Base-by-base conservation (phyloP, 1,140 invertebrate species). In the Diorhabda carinulata region DNA sequence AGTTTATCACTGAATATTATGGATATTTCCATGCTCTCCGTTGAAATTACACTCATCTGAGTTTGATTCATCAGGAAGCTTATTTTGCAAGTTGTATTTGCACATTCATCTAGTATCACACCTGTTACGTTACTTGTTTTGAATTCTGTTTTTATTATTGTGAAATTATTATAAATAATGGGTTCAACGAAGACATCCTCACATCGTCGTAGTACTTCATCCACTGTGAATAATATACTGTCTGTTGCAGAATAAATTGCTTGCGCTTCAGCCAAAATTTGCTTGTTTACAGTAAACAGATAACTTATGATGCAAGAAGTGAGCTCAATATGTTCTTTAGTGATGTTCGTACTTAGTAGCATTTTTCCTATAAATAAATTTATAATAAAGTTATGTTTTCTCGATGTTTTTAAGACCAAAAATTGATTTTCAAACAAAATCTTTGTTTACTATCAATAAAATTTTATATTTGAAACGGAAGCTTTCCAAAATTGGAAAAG, bases 161-260 rank as follows among this genome's bases (percentile, higher is more conserved):
- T 68, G 47, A 77, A 72, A 65, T 76, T 72, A 4, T 64, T 52
- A 2, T 57, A 41, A 10, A 64, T 60, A 3, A 68, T 63, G 8
- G 41, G 5, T 41, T 52, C 10, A 62, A 56, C 44, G 7, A 68
- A 40, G 2, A 9, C 4, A 6, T 43, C 2, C 3, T 43, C 3
- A 2, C 44, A 65, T 57, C 68, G 56, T 25, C 56, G 56, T 9
- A 60, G 10, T 42, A 69, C 71, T 52, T 72, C 25, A 64, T 78
- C 76, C 2, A 78, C 8, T n/a, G 44, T 47, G 63, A 75, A 57
- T 3, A 78, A 58, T 57, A 78, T 72, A 5, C 65, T 70, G 44
- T 78, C 75, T 5, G 76, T 78, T 2, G 76, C 72, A 3, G 64
- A 68, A 57, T 68, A 68, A 7, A 68, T 44, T 6, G 52, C 6